Evolutionary conservation across 2,888 invertebrate genomes (phyloP).

Genomic region (Tolmerus cingulatus): DNA sequence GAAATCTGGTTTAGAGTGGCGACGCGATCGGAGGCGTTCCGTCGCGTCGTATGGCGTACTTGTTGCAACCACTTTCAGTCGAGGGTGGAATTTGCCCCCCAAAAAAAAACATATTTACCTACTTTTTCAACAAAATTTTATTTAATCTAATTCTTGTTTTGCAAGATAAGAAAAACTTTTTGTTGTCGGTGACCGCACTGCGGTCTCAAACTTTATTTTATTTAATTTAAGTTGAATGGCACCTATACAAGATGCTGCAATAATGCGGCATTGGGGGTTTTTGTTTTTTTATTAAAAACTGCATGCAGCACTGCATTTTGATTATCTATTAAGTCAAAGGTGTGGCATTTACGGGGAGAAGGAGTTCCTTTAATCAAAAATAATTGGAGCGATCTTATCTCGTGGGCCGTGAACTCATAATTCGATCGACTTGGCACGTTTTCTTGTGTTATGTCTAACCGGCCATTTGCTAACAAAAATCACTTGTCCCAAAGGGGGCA

Average conservation of each 20-base stretch:
- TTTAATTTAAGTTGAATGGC: not conserved
- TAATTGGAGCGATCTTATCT: not conserved
- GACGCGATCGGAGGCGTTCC: not conserved
- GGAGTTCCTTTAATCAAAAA: not conserved
- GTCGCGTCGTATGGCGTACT: not conserved
- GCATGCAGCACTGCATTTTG: not conserved
- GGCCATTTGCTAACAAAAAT: not conserved
- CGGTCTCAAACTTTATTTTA: not conserved
- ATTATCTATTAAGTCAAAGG: not conserved
- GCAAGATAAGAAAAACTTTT: not conserved
- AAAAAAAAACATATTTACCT: too few relatives aligned
- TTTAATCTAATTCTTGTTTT: not conserved
- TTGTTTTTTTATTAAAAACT: not conserved
- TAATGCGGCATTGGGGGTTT: not conserved
- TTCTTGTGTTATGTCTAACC: not conserved
- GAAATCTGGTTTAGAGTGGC: constrained; percentile 6
- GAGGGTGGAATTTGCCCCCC: not conserved
- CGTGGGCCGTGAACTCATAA: not conserved
- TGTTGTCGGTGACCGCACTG: not conserved
- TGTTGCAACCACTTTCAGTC: not conserved
- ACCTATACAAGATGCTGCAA: not conserved
- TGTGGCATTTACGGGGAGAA: not conserved
- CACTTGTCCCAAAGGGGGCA: not conserved
- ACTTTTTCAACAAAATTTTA: too few relatives aligned
- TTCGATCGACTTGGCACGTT: not conserved